A percentile compares a stretch with the other conserved stretches of the same genome.
These are phyloP conservation scores for Colletes latitarsis DNA, from an alignment of 1,140 invertebrate genomes.

Conservation along the genomic window DNA sequence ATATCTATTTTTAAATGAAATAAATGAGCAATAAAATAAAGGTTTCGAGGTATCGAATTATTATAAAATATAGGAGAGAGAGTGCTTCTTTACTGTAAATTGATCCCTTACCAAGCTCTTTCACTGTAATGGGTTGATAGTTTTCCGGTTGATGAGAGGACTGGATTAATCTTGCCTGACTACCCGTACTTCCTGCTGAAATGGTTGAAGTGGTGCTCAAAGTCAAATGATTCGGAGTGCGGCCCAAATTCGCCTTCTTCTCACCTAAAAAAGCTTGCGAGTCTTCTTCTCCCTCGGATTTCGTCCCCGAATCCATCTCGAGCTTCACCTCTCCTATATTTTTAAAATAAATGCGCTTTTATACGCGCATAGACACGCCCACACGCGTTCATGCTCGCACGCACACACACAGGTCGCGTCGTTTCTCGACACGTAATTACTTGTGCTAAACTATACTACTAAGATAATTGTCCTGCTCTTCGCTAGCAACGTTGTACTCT, in stretches of 20 bases:
- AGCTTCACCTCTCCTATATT: conserved; percentile 78
- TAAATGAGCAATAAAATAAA: no score
- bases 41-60: no score
- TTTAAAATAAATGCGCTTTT: background rate
- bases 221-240: conserved; percentile 95
- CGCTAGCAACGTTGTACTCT: no score
- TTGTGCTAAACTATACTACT: no score
- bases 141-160: conserved; percentile 95
- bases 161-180: conserved; percentile 95
- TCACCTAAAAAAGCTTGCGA: conserved; percentile 85
- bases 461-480: no score
- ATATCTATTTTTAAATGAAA: no score
- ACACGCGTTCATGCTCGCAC: background rate
- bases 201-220: conserved; percentile 95
- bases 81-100: no score
- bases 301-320: conserved; percentile 87
- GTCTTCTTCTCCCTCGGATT: conserved; percentile 94
- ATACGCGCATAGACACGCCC: background rate
- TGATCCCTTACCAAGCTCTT: conserved; percentile 90
- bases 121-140: conserved; percentile 91
- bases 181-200: conserved; percentile 95
- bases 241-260: conserved; percentile 87
- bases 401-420: no score
- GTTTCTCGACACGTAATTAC: no score
- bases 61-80: no score